phyloP scores from a whole-genome alignment of 1,140 invertebrate species.

The Lutraria rhynchaena region DNA sequence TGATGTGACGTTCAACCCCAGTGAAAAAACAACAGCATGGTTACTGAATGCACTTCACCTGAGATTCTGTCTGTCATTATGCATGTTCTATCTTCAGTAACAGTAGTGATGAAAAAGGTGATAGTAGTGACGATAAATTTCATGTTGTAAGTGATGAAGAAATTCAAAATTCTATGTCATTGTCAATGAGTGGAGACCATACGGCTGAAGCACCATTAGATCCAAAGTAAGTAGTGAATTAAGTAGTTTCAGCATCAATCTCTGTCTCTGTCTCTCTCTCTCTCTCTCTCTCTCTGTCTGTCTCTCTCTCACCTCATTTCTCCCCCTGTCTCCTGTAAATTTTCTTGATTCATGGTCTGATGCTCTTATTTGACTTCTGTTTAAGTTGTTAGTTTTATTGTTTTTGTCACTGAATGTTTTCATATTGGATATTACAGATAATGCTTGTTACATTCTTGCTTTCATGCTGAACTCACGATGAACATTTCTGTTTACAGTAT shows the following conservation, averaged over 20 bases:
- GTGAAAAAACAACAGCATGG: too few relatives aligned
- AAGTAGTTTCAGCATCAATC: not conserved
- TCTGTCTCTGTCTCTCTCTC: not conserved
- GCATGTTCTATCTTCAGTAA: not conserved
- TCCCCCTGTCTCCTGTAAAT: too few relatives aligned
- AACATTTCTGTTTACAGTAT: constrained; percentile 70
- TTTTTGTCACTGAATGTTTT: too few relatives aligned
- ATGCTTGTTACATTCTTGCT: too few relatives aligned
- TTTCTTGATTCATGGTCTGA: too few relatives aligned
- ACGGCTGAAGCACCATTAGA: constrained; percentile 28
- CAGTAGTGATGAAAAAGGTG: constrained; percentile 50
- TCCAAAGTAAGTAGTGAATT: constrained; percentile 71
- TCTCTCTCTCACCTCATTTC: not conserved
- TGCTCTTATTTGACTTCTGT: too few relatives aligned
- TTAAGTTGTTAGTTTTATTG: too few relatives aligned
- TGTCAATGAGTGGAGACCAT: constrained; percentile 68
- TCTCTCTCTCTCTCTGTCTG: not conserved
- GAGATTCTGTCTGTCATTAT: too few relatives aligned
- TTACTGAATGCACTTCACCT: too few relatives aligned
- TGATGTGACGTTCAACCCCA: too few relatives aligned
- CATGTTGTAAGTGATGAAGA: constrained; percentile 80
- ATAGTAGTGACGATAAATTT: constrained; percentile 71
- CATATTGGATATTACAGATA: too few relatives aligned
- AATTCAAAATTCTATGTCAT: constrained; percentile 70
- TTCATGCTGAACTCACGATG: too few relatives aligned